Conservation (phyloP, 2,888 invertebrate species). For the Tanypteryx hageni region DNA sequence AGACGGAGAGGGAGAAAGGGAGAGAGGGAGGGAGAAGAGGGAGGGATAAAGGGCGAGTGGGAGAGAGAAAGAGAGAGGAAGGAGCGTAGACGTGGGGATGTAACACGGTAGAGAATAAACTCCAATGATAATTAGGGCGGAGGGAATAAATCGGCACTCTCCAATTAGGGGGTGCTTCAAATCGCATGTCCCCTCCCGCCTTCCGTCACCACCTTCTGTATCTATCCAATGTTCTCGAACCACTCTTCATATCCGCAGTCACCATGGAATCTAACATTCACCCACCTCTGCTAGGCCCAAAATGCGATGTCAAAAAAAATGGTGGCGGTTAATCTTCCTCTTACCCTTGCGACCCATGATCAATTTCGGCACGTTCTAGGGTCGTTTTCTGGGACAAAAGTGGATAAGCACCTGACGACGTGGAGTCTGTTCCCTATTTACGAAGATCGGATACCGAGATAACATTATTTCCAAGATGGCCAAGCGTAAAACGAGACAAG, state of each 20-base stretch:
- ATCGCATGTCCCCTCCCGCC: not conserved
- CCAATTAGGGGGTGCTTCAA: slow-evolving; percentile 46
- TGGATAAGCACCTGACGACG: not conserved
- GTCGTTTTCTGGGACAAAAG: slow-evolving; percentile 4
- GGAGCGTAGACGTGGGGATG: not conserved
- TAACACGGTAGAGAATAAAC: not conserved
- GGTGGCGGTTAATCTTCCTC: not conserved
- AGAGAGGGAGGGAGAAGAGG: not conserved
- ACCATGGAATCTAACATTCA: not conserved
- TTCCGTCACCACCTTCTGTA: not conserved
- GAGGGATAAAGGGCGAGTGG: not conserved
- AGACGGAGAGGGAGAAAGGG: not conserved
- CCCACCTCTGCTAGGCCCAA: not conserved
- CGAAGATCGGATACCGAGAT: slow-evolving; percentile 14
- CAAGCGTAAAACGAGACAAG: slow-evolving; percentile 21
- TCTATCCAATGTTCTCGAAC: not conserved
- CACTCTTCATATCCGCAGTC: not conserved
- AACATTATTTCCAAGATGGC: not conserved
- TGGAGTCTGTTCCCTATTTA: not conserved
- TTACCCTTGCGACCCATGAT: not conserved
- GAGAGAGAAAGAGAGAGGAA: not conserved
- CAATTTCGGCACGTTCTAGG: not conserved
- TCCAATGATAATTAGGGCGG: slow-evolving; percentile 40
- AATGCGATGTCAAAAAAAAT: not conserved
- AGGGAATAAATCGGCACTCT: slow-evolving; percentile 34